Conservation (phyloP, 2,888 invertebrate genomes). For the Netelia virgata region DNA sequence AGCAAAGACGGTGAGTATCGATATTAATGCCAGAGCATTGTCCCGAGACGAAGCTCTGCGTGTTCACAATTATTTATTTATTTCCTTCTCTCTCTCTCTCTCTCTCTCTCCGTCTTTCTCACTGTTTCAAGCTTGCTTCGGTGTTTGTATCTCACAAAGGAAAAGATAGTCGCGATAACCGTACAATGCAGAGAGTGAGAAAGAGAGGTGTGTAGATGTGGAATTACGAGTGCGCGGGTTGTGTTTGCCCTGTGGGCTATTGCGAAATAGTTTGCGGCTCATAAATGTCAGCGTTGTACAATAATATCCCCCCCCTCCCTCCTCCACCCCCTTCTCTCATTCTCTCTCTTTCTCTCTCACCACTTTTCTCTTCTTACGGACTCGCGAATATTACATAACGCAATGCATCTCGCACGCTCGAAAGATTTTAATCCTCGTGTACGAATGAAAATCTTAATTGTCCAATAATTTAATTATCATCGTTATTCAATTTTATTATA, state of each 20-base stretch:
- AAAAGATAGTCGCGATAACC: constrained; percentile 51
- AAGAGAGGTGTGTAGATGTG: not conserved
- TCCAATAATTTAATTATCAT: too few species aligned
- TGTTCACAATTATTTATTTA: constrained; percentile 34
- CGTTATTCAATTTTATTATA: not conserved
- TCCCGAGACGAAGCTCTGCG: constrained; percentile 25
- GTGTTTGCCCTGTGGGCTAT: constrained; percentile 30
- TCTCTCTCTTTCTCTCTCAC: not conserved
- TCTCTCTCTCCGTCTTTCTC: constrained; percentile 15
- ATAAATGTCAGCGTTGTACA: constrained; percentile 53
- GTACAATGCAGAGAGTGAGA: constrained; percentile 15
- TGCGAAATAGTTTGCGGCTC: constrained; percentile 47
- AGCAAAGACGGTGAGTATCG: constrained; percentile 13
- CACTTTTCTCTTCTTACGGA: not conserved
- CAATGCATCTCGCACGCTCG: too few species aligned
- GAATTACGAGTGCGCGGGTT: constrained; percentile 13
- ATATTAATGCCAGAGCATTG: constrained; percentile 55
- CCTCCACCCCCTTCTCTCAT: too few species aligned
- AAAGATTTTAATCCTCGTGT: too few species aligned
- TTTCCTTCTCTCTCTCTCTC: not conserved
- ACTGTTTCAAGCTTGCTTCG: not conserved
- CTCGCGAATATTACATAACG: constrained; percentile 10
- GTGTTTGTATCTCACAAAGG: constrained; percentile 18
- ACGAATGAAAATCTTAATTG: too few species aligned
- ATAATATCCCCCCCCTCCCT: constrained; percentile 12